Base-by-base conservation (phyloP, 2,113 vertebrate species). In the Lamprologus sp. region DNA sequence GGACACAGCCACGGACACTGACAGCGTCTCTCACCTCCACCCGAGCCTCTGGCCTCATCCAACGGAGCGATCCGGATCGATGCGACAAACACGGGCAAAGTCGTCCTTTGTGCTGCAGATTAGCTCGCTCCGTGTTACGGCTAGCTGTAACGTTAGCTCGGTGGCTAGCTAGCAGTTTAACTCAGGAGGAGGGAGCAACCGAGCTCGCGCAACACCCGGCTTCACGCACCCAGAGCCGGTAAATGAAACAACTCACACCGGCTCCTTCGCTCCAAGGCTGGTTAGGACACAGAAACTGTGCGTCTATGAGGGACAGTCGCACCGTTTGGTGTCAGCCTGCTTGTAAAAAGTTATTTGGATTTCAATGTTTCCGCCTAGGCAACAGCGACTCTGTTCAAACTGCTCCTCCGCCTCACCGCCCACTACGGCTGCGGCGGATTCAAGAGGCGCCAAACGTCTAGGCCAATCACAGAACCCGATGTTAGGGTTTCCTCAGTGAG, bases 361-460 rank as follows among this genome's bases (percentile, higher is more conserved):
- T 65, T 88, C 12, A 81, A 84, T 89, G 47, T 96, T 96, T 95
- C 95, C 94, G 94, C 92, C 90, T 94, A 87, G 17, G 73, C 88
- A 21, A 75, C 68, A 89, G 65, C 8, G 81, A 84, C 56, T 83
- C 89, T 85, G 94, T 95, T 95, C 94, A 93, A 95, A 94, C 94
- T 83, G 92, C 90, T 90, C 58, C 51, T 82, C 85, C 11, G 84
- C 84, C 84, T 92, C 93, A 80, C 95, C 96, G 94, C 95, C 95
- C 94, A 95, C 95, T 90, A 84, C 88, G 65, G 82, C 92, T 87
- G 92, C 92, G 81, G 92, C 89, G 81, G 90, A 90, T 88, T 90
- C 93, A 92, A 95, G 94, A 96, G 95, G 96, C 96, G 96, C 96
- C 96, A 97, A 97, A 97, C 93, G 77, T 35, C 87, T 58, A 4